Base-by-base conservation (phyloP, 2,797 vertebrate species). In the Alcedo quadribrachys region DNA sequence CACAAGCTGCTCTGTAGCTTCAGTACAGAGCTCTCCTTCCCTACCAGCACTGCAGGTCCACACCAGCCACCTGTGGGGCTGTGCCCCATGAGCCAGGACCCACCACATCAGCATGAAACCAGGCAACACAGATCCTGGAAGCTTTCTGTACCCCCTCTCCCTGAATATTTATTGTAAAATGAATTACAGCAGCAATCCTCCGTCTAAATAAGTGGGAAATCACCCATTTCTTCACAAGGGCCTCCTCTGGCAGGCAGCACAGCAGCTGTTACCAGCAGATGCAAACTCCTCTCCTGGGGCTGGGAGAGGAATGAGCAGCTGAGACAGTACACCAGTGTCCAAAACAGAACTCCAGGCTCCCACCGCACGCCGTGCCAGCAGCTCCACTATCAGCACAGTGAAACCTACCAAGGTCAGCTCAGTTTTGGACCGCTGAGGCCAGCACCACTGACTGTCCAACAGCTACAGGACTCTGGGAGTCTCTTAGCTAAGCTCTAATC, bases 271-370 rank as follows among this genome's bases (percentile, higher is more conserved):
- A 83, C 46, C 77, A 81, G 87, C 91, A 96, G 68, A 88, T 61
- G 50, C 3, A 6, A 81, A 69, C 43, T 61, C 57, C 84, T 57
- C 93, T 87, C 67, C 12, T 48, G 90, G 82, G 87, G 88, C 78
- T 51, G 54, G 75, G 68, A 90, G 61, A 86, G 81, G 81, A 92
- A 91, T 20, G 68, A 94, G 78, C 84, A 90, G 81, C 92, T 95
- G 88, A 88, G 92, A 92, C 88, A 91, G 90, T 57, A 66, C 53
- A 51, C 4, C 70, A 69, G 78, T 86, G 90, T 89, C 85, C 92
- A 91, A 73, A 20, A 17, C 62, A 40, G 66, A 68, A 22, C 7
- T 1, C 78, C 54, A 62, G 37, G 32, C 45, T 68, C 33, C 85
- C 25, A 0, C 58, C 75, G 61, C 27, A n/a, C 2, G 0, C 71